Evolutionary conservation across 2,797 vertebrate genomes (phyloP).

Genomic region (Sebastes ruberrimus): DNA sequence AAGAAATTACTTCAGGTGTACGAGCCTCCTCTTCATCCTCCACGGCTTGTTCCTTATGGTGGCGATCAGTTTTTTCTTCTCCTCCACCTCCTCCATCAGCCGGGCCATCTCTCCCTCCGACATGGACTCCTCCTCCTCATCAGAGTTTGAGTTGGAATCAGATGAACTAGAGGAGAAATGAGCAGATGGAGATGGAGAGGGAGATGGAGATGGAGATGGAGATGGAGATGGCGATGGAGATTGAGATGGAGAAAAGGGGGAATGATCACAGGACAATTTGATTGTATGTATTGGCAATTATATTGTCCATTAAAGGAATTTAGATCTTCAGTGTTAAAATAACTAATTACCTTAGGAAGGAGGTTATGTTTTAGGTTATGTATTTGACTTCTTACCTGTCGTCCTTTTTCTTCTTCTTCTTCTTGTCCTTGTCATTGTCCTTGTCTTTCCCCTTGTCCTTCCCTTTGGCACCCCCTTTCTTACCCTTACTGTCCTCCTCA

Average conservation of each 20-base stretch:
- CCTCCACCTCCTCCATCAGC: constrained; percentile 95
- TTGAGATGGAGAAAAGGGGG: neutral
- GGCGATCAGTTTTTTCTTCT: constrained; percentile 95
- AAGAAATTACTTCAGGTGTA: constrained; percentile 84
- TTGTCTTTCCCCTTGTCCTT: constrained; percentile 61
- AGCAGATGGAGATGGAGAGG: neutral
- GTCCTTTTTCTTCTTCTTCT: constrained; percentile 67
- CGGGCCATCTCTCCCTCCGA: constrained; percentile 89
- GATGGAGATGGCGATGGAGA: constrained; percentile 36
- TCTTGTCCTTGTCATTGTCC: constrained; percentile 60
- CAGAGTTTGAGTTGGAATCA: constrained; percentile 69
- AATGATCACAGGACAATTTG: no score
- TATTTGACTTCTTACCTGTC: constrained; percentile 54
- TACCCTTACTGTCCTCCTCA: constrained; percentile 69
- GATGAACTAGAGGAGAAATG: constrained; percentile 55
- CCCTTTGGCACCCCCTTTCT: constrained; percentile 79
- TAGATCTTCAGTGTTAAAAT: neutral
- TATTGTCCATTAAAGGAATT: neutral
- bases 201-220: neutral
- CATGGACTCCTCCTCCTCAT: constrained; percentile 88
- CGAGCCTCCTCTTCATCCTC: constrained; percentile 92
- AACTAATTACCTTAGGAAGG: neutral
- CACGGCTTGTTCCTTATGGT: constrained; percentile 95
- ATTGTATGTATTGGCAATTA: no score
- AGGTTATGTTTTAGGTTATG: neutral